Evolutionary conservation across 2,113 vertebrate genomes (phyloP).

Genomic region (Sakesphorus luctuosus): DNA sequence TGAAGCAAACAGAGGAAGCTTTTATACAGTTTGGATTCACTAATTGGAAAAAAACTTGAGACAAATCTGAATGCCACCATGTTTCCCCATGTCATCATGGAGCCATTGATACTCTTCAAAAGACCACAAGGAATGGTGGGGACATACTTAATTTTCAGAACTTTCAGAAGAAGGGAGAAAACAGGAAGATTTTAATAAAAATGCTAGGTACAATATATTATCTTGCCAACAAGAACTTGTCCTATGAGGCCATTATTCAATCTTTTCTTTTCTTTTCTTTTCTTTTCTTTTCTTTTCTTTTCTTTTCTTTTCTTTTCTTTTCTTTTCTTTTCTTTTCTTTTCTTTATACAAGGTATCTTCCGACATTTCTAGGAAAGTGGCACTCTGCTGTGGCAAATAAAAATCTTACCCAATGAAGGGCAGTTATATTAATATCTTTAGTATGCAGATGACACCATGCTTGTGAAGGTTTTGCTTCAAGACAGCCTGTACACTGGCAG

Average conservation of each 20-base stretch:
- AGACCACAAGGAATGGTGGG: conserved; percentile 56
- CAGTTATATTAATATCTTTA: background rate
- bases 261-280: background rate
- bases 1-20: conserved; percentile 1
- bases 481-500: background rate
- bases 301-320: background rate
- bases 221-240: conserved; percentile 2
- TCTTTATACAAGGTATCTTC: background rate
- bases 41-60: conserved; percentile 61
- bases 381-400: background rate
- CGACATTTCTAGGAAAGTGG: background rate
- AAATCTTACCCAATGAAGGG: background rate
- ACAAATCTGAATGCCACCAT: conserved; percentile 15
- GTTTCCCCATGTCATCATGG: conserved; percentile 40
- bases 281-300: too few relatives aligned
- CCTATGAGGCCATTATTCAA: background rate
- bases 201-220: background rate
- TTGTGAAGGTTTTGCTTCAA: background rate
- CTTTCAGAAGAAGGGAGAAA: conserved; percentile 17
- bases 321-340: background rate
- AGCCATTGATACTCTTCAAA: conserved; percentile 3
- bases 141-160: background rate
- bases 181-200: conserved; percentile 51
- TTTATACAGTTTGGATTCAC: conserved; percentile 29
- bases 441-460: background rate